A percentile compares a stretch with the other conserved stretches of the same genome.
These are phyloP conservation scores for Engraulis encrasicolus DNA, from an alignment of 2,113 vertebrate species.

Conservation along the genomic window DNA sequence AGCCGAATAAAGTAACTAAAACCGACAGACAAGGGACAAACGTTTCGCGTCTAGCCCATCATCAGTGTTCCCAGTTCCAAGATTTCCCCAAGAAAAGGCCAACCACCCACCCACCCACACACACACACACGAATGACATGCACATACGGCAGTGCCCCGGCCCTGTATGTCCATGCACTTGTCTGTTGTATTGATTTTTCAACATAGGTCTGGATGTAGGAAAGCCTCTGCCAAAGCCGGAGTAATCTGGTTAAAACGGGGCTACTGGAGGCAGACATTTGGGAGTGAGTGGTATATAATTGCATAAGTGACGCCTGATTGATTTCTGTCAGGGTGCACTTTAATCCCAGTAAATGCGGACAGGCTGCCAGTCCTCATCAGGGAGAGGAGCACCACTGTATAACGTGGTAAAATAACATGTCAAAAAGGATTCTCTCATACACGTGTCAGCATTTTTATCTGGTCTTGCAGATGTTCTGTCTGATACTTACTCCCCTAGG, in stretches of 20 bases:
- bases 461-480: background rate
- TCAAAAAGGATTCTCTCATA: background rate
- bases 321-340: slow-evolving; percentile 53
- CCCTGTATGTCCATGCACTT: slow-evolving; percentile 18
- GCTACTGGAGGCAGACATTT: background rate
- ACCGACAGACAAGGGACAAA: too few relatives aligned
- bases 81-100: too few relatives aligned
- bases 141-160: too few relatives aligned
- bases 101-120: too few relatives aligned
- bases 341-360: slow-evolving; percentile 45
- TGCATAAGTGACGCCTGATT: slow-evolving; percentile 56
- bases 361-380: background rate
- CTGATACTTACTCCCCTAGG: background rate
- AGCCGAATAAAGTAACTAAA: too few relatives aligned
- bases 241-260: slow-evolving; percentile 5
- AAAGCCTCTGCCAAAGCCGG: background rate
- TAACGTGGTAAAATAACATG: background rate
- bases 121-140: too few relatives aligned
- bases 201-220: background rate
- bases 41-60: too few relatives aligned
- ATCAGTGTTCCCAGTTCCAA: too few relatives aligned
- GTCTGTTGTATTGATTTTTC: slow-evolving; percentile 8
- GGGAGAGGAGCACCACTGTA: background rate
- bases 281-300: slow-evolving; percentile 35
- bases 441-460: background rate